Evolutionary conservation across 2,113 vertebrate species (phyloP), one percentile per base, ranked within the genome.

Genomic region (Notothenia coriiceps): DNA sequence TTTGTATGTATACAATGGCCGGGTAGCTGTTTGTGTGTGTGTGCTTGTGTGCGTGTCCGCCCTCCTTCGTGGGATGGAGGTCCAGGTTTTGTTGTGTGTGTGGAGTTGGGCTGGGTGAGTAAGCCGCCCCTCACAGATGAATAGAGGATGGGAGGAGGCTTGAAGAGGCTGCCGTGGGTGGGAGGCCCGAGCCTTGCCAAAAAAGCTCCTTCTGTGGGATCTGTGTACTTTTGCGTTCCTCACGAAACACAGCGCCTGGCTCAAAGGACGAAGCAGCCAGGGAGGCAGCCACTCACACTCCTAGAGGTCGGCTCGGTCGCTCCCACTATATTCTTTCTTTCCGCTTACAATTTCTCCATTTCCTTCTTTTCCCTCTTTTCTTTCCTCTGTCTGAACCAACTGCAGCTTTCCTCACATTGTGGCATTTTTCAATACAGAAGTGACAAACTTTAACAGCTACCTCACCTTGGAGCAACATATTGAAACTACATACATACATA

Each of bases 101-200:
- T 72, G 85, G 86, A 91, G 87, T 85, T 77, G 90, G 91, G 88
- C 87, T 88, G 90, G 95, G 93, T 96, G 94, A 92, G 94, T 83
- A 91, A 95, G 91, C 95, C 88, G 72, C 93, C 93, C 86, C 93
- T 89, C 76, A 50, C 92, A 90, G 80, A 96, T 96, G 97, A 97
- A 97, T 96, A 97, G 95, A 96, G 95, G 97, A 95, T 96, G 96
- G 95, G 95, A 91, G 92, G 93, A 94, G 92, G 94, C 90, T 91
- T 93, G 89, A 93, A 92, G 92, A 94, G 89, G 92, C 84, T 91
- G 91, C 86, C 80, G 93, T 94, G 94, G 95, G 93, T 94, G 92
- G 90, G 91, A 94, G 94, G 92, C 91, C 88, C 70, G 62, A 83
- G 92, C 77, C 87, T 80, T 93, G 93, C 93, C 93, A 93, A 94